phyloP scores from a whole-genome alignment of 2,113 vertebrate genomes.

The Cyanistes caeruleus region DNA sequence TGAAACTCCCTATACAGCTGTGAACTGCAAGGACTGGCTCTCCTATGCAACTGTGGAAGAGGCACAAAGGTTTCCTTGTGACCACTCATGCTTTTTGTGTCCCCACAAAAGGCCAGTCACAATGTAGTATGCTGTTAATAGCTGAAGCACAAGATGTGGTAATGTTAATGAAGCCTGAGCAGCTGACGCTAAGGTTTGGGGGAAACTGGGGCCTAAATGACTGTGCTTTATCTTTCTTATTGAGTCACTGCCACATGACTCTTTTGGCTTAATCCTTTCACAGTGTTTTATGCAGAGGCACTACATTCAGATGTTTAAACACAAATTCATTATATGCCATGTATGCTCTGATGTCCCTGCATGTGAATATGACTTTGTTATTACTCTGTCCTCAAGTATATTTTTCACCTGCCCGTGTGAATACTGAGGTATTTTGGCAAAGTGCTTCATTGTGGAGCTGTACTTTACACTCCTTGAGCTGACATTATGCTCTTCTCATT shows the following conservation, averaged over 20 bases:
- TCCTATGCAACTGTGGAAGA: conserved; percentile 35
- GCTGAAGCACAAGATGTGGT: conserved; percentile 58
- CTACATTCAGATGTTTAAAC: conserved; percentile 38
- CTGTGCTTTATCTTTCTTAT: conserved; percentile 54
- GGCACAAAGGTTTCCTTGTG: conserved; percentile 71
- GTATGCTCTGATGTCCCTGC: conserved; percentile 14
- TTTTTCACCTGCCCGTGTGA: conserved; percentile 13
- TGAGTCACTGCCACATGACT: conserved; percentile 58
- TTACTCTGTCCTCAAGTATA: not conserved
- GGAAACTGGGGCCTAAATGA: conserved; percentile 30
- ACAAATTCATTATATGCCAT: conserved; percentile 24
- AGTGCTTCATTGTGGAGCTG: not conserved
- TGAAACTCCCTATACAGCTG: conserved; percentile 62
- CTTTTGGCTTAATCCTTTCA: conserved; percentile 42
- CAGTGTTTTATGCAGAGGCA: conserved; percentile 13
- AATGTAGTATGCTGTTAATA: conserved; percentile 65
- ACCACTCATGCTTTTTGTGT: conserved; percentile 62
- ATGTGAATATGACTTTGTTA: conserved; percentile 36
- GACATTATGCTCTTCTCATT: conserved; percentile 13
- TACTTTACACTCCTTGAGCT: not conserved
- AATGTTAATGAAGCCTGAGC: conserved; percentile 68
- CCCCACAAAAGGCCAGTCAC: conserved; percentile 59
- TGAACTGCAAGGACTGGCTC: conserved; percentile 47
- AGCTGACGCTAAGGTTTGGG: conserved; percentile 57
- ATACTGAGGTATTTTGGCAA: not conserved